phyloP scores from a whole-genome alignment of 2,888 invertebrate species.

The Sylvicola cinctus region DNA sequence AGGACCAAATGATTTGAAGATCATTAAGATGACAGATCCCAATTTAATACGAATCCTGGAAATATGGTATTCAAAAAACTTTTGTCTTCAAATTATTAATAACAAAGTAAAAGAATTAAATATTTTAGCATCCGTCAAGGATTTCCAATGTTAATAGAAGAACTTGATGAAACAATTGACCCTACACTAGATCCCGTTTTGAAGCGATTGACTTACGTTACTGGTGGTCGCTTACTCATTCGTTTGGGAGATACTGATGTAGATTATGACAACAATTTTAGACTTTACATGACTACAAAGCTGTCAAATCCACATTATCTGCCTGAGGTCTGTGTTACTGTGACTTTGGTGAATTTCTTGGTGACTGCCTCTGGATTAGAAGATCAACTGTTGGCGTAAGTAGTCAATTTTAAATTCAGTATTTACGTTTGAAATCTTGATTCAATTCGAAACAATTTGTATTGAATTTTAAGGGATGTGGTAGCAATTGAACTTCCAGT shows the following conservation, averaged over 20 bases:
- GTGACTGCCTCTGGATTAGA: slow-evolving; percentile 78
- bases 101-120: neutral
- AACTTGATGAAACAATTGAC: slow-evolving; percentile 71
- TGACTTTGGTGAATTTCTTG: slow-evolving; percentile 81
- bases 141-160: slow-evolving; percentile 68
- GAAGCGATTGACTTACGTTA: slow-evolving; percentile 48
- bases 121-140: slow-evolving; percentile 45
- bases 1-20: slow-evolving; percentile 43
- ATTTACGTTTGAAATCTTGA: neutral
- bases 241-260: slow-evolving; percentile 70
- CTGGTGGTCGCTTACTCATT: slow-evolving; percentile 63
- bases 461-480: slow-evolving; percentile 37
- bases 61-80: slow-evolving; percentile 30
- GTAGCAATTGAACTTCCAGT: slow-evolving; percentile 82
- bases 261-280: slow-evolving; percentile 74
- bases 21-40: slow-evolving; percentile 60
- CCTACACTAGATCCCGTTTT: slow-evolving; percentile 70
- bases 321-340: slow-evolving; percentile 83
- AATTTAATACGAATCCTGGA: slow-evolving; percentile 59
- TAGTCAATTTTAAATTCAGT: slow-evolving; percentile 7
- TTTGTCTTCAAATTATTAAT: neutral
- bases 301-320: slow-evolving; percentile 83
- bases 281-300: slow-evolving; percentile 79
- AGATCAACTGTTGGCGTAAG: slow-evolving; percentile 77
- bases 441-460: slow-evolving; percentile 1